Evolutionary conservation across 2,797 vertebrate species (phyloP).

Genomic region (Rousettus madagascariensis): DNA sequence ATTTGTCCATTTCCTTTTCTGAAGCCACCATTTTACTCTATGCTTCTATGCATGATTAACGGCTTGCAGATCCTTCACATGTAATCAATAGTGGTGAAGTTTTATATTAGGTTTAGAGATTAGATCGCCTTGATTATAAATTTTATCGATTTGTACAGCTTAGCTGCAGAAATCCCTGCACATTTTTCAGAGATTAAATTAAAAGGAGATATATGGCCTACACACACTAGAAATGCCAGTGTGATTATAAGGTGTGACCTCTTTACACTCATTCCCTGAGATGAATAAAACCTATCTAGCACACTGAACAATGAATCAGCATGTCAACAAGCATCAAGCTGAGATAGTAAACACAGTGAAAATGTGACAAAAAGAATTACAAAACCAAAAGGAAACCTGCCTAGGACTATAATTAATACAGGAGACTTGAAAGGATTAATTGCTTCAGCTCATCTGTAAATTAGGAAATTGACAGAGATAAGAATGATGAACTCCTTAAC

Average conservation of each 20-base stretch:
- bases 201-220: conserved; percentile 83
- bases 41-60: conserved; percentile 85
- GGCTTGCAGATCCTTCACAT: conserved; percentile 84
- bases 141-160: conserved; percentile 85
- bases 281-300: conserved; percentile 73
- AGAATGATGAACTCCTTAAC: conserved; percentile 66
- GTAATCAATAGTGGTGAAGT: conserved; percentile 88
- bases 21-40: conserved; percentile 82
- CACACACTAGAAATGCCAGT: conserved; percentile 75
- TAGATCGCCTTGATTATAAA: conserved; percentile 88
- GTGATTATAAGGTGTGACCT: conserved; percentile 80
- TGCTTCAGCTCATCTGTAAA: conserved; percentile 72
- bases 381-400: conserved; percentile 65
- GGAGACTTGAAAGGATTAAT: conserved; percentile 69
- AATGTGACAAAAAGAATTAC: conserved; percentile 73
- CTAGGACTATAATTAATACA: conserved; percentile 66
- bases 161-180: conserved; percentile 81
- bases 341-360: conserved; percentile 71
- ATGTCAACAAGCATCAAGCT: conserved; percentile 76
- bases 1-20: conserved; percentile 81
- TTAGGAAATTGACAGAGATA: conserved; percentile 69
- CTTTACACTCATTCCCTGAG: conserved; percentile 77
- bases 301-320: conserved; percentile 79
- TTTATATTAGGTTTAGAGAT: conserved; percentile 88
- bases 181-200: conserved; percentile 84